Evolutionary conservation across 2,888 invertebrate species (phyloP), one percentile per base, ranked within the genome.

Genomic region (Heliconius hortense): DNA sequence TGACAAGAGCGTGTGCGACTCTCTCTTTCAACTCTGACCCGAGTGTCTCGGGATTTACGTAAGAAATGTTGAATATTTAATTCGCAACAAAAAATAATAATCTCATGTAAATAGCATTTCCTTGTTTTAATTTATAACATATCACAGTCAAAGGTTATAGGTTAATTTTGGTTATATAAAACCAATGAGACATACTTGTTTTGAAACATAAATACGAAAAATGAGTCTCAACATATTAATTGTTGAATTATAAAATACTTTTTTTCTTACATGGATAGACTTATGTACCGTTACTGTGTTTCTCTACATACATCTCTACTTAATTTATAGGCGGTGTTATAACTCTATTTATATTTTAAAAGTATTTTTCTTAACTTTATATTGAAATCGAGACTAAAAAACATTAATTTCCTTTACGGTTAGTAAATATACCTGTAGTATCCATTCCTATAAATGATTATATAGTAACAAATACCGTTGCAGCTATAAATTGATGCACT

Each of bases 1-100:
- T 56, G 73, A 39, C 43, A 26, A 18, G 28, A 56, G n/a, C 56
- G 62, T 70, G 68, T 53, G 48, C 53, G 81, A 84, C 89, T 89
- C 86, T 90, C 90, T 87, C 89, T 81, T 62, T 81, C 86, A 89
- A 87, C 90, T 88, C 82, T 87, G 86, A 85, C 87, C 82, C 78
- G 64, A 73, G 72, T 72, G 63, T 39, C 63, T 75, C 31, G 26
- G 24, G 63, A 69, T 79, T 83, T 82, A 81, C 79, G 80, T 78
- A 84, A 84, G 77, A 43, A 60, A 39, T 59, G 53, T 66, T 48
- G 67, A 53, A 56, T 64, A 66, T 71, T 43, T 59, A 71, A 73
- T 68, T 53, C 24, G 59, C 8, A 69, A 63, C 69, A 35, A 63
- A 71, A 10, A 74, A 74, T 43, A 60, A 24, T 53, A 69, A 73